A percentile compares a stretch with the other conserved stretches of the same genome.
These are phyloP conservation scores for Macroglossus sobrinus DNA, from an alignment of 2,113 vertebrate genomes.

Conservation along the genomic window DNA sequence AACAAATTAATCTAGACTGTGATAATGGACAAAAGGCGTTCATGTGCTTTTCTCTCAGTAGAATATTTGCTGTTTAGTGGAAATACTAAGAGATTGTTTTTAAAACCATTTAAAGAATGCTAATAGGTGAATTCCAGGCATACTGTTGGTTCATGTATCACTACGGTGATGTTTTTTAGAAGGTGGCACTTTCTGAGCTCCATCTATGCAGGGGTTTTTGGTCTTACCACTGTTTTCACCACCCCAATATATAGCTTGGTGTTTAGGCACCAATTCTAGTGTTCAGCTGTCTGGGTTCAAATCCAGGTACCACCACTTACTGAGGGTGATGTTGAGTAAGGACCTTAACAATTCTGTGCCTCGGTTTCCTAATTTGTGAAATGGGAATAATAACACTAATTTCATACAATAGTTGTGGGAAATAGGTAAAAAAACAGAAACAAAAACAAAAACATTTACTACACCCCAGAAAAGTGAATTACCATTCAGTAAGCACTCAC, in stretches of 20 bases:
- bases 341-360: not conserved
- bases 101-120: constrained; percentile 2
- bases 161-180: not conserved
- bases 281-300: not conserved
- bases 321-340: not conserved
- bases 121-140: not conserved
- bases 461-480: not conserved
- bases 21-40: constrained; percentile 26
- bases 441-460: not conserved
- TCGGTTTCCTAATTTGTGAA: not conserved
- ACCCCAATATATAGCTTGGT: not conserved
- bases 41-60: not conserved
- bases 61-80: constrained; percentile 37
- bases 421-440: not conserved
- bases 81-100: constrained; percentile 18
- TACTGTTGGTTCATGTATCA: not conserved
- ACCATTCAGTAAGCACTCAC: not conserved
- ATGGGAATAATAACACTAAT: not conserved
- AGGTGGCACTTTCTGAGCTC: not conserved
- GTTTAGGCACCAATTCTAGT: not conserved
- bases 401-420: not conserved
- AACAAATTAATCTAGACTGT: constrained; percentile 51
- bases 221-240: not conserved
- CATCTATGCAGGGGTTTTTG: not conserved
- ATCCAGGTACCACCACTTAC: not conserved